Conservation (phyloP, 2,113 vertebrate species). For the Stigmatopora nigra region DNA sequence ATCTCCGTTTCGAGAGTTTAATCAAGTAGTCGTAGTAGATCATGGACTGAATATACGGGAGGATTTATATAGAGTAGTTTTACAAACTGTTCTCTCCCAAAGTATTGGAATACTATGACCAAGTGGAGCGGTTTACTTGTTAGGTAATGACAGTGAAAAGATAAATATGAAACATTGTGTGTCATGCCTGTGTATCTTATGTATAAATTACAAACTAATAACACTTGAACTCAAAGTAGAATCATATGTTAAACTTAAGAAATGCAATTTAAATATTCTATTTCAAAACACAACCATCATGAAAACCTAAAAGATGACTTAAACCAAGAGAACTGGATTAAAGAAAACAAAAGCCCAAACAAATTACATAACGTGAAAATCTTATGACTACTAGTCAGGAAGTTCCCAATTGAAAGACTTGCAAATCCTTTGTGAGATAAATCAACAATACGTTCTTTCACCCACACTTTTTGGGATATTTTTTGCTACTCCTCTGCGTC, state of each 20-base stretch:
- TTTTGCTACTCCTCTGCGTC: neutral
- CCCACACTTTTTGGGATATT: neutral
- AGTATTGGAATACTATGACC: neutral
- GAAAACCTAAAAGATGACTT: neutral
- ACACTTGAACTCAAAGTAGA: neutral
- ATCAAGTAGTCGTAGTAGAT: slow-evolving; percentile 40
- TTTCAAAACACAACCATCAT: neutral
- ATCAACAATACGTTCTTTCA: neutral
- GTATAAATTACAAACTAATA: neutral
- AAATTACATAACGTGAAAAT: neutral
- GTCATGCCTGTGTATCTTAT: neutral
- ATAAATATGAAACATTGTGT: neutral
- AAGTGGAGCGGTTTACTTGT: neutral
- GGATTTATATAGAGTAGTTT: too few relatives aligned
- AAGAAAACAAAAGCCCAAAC: neutral
- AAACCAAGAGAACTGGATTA: neutral
- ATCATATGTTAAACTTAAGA: neutral
- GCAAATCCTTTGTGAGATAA: neutral
- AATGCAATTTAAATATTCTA: neutral
- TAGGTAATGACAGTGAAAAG: neutral
- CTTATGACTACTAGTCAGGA: neutral
- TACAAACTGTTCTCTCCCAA: neutral
- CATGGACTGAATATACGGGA: too few relatives aligned
- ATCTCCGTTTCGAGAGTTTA: slow-evolving; percentile 44
- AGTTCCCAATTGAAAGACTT: neutral